phyloP scores from a whole-genome alignment of 2,888 invertebrate genomes.

The Eupithecia pulchellata region DNA sequence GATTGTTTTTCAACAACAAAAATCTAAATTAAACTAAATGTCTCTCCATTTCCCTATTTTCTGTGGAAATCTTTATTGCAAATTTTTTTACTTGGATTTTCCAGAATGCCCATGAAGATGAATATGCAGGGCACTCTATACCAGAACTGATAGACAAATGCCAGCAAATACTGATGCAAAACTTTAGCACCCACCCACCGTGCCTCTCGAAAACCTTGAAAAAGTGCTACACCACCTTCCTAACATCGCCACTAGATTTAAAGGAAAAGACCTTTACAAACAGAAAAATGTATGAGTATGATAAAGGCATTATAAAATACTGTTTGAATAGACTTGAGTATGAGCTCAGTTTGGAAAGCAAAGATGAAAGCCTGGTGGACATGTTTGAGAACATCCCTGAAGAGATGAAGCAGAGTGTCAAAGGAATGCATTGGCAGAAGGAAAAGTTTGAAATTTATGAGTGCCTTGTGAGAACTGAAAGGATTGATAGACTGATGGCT shows the following conservation, averaged over 20 bases:
- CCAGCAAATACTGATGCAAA: conserved; percentile 65
- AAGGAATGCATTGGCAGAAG: conserved; percentile 74
- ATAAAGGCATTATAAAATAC: conserved; percentile 72
- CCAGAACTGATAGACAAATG: conserved; percentile 67
- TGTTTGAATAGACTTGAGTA: conserved; percentile 72
- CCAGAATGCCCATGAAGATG: conserved; percentile 78
- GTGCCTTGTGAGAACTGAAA: conserved; percentile 64
- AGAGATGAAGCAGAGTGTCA: conserved; percentile 67
- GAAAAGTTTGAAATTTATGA: conserved; percentile 76
- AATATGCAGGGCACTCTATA: conserved; percentile 57
- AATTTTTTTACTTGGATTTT: conserved; percentile 45
- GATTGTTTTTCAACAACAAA: no score
- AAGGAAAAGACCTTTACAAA: conserved; percentile 71
- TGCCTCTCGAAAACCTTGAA: conserved; percentile 63
- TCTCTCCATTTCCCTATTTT: not conserved
- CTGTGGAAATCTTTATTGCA: not conserved
- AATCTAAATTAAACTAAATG: not conserved
- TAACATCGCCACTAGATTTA: conserved; percentile 65
- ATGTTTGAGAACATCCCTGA: conserved; percentile 66
- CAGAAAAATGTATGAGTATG: conserved; percentile 61
- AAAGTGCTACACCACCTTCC: conserved; percentile 68
- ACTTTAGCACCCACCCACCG: conserved; percentile 73
- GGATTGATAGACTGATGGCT: conserved; percentile 80
- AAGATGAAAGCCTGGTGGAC: conserved; percentile 67
- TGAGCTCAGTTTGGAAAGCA: conserved; percentile 67